These are phyloP conservation scores for Sinella curviseta DNA, from an alignment of 1,140 invertebrate species.

Conservation along the genomic window DNA sequence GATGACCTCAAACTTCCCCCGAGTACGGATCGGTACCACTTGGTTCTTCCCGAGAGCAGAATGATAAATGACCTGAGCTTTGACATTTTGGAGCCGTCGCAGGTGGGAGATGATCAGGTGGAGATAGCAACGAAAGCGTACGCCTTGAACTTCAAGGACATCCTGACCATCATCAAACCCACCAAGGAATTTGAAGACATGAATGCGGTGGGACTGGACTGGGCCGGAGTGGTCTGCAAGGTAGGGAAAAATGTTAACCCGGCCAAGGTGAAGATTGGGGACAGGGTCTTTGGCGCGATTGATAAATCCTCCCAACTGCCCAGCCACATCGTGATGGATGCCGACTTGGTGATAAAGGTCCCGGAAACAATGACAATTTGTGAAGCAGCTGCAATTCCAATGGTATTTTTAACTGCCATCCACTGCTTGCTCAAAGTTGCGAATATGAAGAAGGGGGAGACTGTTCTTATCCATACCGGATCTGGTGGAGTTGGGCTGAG, in stretches of 20 bases:
- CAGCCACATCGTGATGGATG: not conserved
- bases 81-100: not conserved
- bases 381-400: not conserved
- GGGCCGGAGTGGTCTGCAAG: conserved; percentile 10
- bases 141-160: conserved; percentile 31
- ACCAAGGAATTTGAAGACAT: not conserved
- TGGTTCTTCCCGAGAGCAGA: not conserved
- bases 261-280: not conserved
- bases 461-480: not conserved
- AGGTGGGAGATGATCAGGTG: conserved; percentile 22
- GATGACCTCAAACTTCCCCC: not conserved
- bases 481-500: conserved; percentile 7
- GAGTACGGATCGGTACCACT: not conserved
- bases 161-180: conserved; percentile 8
- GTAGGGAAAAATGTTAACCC: not conserved
- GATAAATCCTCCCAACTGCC: not conserved
- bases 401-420: not conserved
- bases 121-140: conserved; percentile 22
- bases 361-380: conserved; percentile 13
- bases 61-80: not conserved
- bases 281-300: not conserved
- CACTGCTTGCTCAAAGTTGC: not conserved
- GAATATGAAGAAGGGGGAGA: not conserved
- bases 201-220: conserved; percentile 13
- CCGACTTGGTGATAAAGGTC: not conserved